Evolutionary conservation across 35 echinoderm and acorn worm genomes (phyloP).

Genomic region (Diadema setosum): DNA sequence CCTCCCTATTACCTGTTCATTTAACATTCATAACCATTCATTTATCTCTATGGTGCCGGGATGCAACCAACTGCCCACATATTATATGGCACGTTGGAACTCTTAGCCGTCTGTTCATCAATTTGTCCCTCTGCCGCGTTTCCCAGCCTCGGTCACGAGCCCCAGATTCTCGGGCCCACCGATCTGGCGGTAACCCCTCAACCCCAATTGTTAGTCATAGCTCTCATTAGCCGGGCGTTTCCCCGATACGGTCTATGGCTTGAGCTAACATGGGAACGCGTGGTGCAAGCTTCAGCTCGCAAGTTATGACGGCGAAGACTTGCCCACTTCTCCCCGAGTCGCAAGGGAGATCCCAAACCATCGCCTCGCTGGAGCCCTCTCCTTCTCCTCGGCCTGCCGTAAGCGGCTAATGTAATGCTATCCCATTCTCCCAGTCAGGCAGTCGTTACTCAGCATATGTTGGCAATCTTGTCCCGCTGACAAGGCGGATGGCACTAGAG

Average conservation of each 20-base stretch:
- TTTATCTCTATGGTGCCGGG: not conserved
- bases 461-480: not conserved
- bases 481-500: not conserved
- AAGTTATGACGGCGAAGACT: too few species aligned
- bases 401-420: not conserved
- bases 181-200: not conserved
- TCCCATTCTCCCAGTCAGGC: too few species aligned
- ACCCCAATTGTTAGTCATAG: not conserved
- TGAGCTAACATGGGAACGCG: conserved; percentile 4
- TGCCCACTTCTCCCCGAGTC: too few species aligned
- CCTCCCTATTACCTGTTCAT: not conserved
- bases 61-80: not conserved
- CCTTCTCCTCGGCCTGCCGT: too few species aligned
- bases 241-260: not conserved
- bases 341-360: too few species aligned
- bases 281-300: too few species aligned
- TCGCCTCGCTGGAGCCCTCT: too few species aligned
- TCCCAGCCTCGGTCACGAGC: not conserved
- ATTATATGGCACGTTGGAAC: conserved; percentile 14
- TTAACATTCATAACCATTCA: conserved; percentile 30
- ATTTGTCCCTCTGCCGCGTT: not conserved
- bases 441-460: conserved; percentile 1
- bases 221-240: not conserved
- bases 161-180: not conserved
- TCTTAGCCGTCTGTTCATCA: not conserved